phyloP scores from a whole-genome alignment of 2,113 vertebrate species.

The Stigmatopora argus region DNA sequence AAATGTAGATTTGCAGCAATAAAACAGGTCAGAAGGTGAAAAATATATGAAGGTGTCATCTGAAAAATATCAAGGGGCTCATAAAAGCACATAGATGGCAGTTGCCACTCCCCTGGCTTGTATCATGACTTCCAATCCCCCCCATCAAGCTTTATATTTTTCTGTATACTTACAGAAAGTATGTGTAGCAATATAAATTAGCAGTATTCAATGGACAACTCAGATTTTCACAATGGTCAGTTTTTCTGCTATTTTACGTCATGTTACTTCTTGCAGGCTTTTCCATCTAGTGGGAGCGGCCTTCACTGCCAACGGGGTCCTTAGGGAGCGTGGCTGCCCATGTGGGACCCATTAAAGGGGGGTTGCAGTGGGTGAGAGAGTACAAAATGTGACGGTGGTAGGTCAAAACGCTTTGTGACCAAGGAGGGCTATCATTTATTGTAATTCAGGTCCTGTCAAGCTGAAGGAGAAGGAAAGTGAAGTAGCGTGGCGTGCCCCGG shows the following conservation, averaged over 20 bases:
- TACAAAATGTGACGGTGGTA: constrained; percentile 68
- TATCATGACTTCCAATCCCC: not conserved
- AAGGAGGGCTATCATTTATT: constrained; percentile 82
- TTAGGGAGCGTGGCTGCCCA: constrained; percentile 69
- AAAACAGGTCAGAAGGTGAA: constrained; percentile 34
- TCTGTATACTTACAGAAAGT: not conserved
- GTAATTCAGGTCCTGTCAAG: constrained; percentile 79
- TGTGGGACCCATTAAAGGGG: constrained; percentile 71
- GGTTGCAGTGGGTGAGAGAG: constrained; percentile 46
- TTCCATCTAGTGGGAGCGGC: not conserved
- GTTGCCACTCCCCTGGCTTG: not conserved
- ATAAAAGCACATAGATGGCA: constrained; percentile 24
- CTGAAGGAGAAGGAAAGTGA: constrained; percentile 86
- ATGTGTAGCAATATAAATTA: not conserved
- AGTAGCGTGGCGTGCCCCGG: constrained; percentile 69
- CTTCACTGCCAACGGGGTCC: constrained; percentile 55
- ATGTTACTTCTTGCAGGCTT: not conserved
- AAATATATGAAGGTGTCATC: constrained; percentile 26
- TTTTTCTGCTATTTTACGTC: not conserved
- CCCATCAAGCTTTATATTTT: not conserved
- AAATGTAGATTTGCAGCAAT: constrained; percentile 40
- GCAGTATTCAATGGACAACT: not conserved
- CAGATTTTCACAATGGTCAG: not conserved
- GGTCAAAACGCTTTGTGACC: constrained; percentile 85
- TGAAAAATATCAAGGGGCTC: constrained; percentile 26